Base-by-base conservation (phyloP, 64 coral and sea anemone genomes). In the Astreopora myriophthalma region DNA sequence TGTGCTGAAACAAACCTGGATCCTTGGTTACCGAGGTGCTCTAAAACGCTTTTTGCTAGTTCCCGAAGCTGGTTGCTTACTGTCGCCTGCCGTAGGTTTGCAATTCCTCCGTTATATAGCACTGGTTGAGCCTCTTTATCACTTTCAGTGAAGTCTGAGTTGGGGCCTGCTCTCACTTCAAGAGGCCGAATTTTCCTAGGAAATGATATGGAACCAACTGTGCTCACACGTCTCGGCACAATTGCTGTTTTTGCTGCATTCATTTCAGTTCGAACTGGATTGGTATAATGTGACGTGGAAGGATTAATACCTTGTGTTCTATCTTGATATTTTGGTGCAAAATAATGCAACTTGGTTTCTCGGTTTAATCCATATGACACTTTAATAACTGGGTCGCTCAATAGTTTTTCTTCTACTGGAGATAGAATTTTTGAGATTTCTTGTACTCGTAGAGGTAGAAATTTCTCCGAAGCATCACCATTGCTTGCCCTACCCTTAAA, bases 301-400 rank as follows among this genome's bases (percentile, higher is more conserved):
- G n/a, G 6, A 5, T n/a, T 23, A 33, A 22, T 38, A 38, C 19
- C 33, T n/a, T 29, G 26, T 17, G 4, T 8, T 30, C 2, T 79
- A 17, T 51, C 14, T 30, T 52, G 16, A 79, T 33, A 19, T 55
- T 29, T 24, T 25, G 10, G 22, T 0, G 34, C 13, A 22, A 3
- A 5, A 23, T 35, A 8, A 39, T 83, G 34, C 52, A 11, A 17
- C 36, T 34, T 36, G 12, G 20, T 33, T 38, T 27, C 14, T 37
- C 38, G 79, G 31, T 65, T 83, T 61, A 83, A 57, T 58, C 61
- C 8, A 34, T 83, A 83, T 25, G 79, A 64, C 23, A 64, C 79
- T 65, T 83, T 65, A n/a, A 57, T 34, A 20, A 83, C 29, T 36
- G 79, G 79, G 16, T 83, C 79, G 30, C 26, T 83, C 12, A 63